phyloP scores from a whole-genome alignment of 2,888 invertebrate genomes.

The Imbricaverruca yamaguchii region DNA sequence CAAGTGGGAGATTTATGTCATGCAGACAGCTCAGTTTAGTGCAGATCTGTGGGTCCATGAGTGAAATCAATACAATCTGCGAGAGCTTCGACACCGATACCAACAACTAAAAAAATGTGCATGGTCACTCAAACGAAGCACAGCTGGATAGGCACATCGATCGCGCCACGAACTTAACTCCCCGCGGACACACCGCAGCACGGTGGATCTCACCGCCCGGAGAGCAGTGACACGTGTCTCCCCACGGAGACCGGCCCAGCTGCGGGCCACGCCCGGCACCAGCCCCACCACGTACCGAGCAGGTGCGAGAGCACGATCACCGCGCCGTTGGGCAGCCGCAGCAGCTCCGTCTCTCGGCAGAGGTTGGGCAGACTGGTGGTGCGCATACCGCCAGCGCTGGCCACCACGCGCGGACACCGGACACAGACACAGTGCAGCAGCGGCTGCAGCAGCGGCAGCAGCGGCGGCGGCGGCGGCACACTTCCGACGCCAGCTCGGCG shows the following conservation, averaged over 20 bases:
- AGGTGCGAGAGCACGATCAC: conserved; percentile 10
- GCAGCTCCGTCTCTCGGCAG: background rate
- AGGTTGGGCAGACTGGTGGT: background rate
- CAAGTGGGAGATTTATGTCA: too few relatives aligned
- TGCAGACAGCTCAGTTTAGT: too few relatives aligned
- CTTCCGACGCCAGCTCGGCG: too few relatives aligned
- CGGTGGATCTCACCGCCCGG: background rate
- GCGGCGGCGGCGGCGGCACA: background rate
- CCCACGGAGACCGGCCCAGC: too few relatives aligned
- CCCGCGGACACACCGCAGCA: background rate
- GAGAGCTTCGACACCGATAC: background rate
- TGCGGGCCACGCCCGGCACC: background rate
- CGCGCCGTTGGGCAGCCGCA: background rate
- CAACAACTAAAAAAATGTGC: too few relatives aligned
- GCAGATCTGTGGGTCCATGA: background rate
- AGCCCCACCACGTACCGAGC: conserved; percentile 2
- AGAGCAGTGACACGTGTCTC: too few relatives aligned
- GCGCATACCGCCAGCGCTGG: background rate
- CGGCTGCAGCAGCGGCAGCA: background rate
- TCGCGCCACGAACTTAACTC: too few relatives aligned
- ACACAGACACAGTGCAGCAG: background rate
- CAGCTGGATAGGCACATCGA: too few relatives aligned
- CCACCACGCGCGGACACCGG: background rate
- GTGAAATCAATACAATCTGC: background rate
- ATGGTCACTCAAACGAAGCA: too few relatives aligned